Percentiles rank a stretch among this genome's conserved stretches.
These are phyloP conservation scores for Thermophis baileyi DNA, from an alignment of 2,113 vertebrate species.

Conservation along the genomic window DNA sequence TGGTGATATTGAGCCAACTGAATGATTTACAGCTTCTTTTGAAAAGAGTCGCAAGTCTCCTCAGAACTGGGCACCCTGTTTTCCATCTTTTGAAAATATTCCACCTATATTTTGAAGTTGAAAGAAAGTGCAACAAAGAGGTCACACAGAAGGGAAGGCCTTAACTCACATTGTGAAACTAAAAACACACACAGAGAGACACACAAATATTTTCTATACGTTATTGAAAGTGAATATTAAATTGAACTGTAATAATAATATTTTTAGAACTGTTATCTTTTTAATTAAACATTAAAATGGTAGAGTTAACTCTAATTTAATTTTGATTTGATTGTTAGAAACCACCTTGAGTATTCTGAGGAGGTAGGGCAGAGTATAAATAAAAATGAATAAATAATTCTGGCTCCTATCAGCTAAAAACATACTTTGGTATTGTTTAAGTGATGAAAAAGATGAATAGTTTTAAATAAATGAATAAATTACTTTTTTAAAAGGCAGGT, in stretches of 20 bases:
- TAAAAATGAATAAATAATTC: not conserved
- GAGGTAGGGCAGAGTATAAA: not conserved
- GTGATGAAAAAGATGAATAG: not conserved
- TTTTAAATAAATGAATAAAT: not conserved
- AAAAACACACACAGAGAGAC: not conserved
- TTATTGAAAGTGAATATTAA: not conserved
- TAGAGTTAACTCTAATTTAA: not conserved
- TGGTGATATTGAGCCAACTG: not conserved
- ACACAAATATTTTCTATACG: not conserved
- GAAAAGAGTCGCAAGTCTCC: not conserved
- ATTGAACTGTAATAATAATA: not conserved
- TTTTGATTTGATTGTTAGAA: not conserved
- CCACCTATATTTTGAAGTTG: not conserved
- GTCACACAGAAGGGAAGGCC: not conserved
- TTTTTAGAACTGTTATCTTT: not conserved
- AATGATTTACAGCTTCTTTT: not conserved
- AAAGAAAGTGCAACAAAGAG: not conserved
- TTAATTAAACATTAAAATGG: not conserved
- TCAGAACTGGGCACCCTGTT: not conserved
- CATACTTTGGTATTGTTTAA: not conserved
- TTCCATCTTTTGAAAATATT: not conserved
- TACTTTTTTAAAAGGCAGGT: not conserved
- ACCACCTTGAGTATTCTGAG: not conserved
- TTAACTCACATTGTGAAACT: not conserved
- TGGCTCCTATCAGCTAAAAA: not conserved